phyloP scores from a whole-genome alignment of 2,797 vertebrate genomes.

The Uromys caudimaculatus region DNA sequence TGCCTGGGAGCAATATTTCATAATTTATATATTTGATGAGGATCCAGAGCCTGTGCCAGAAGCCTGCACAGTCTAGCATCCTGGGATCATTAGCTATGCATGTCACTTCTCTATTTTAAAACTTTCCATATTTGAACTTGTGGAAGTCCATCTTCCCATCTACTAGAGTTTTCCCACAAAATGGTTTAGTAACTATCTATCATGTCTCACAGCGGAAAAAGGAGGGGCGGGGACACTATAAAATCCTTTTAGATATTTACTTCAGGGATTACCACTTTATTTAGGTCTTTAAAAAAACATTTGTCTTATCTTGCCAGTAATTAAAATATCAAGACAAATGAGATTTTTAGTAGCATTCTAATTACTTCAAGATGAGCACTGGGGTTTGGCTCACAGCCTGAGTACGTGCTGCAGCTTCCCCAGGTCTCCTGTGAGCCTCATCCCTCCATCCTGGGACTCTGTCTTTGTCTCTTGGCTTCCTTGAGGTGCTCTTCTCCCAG shows the following conservation, averaged over 20 bases:
- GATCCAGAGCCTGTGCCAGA: conserved; percentile 30
- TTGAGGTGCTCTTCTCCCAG: neutral
- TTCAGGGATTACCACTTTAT: conserved; percentile 60
- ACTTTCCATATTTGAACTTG: conserved; percentile 73
- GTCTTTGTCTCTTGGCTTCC: neutral
- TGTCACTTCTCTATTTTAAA: conserved; percentile 79
- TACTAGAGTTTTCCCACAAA: conserved; percentile 68
- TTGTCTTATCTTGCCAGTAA: conserved; percentile 53
- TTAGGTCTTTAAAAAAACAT: conserved; percentile 66
- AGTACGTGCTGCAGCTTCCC: neutral
- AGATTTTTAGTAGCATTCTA: conserved; percentile 43
- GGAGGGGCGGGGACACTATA: neutral
- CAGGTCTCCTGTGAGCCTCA: neutral
- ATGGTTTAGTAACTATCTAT: conserved; percentile 52
- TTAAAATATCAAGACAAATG: conserved; percentile 68
- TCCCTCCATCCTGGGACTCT: neutral
- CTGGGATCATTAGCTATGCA: conserved; percentile 63
- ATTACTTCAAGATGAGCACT: conserved; percentile 42
- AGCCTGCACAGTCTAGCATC: conserved; percentile 52
- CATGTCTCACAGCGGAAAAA: neutral
- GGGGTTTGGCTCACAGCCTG: conserved; percentile 15
- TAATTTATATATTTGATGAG: conserved; percentile 79
- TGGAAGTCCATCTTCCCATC: conserved; percentile 54
- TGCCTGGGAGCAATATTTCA: conserved; percentile 66
- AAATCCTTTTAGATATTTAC: conserved; percentile 2